Percentiles rank a stretch among this genome's conserved stretches.
Conservation (phyloP, 2,797 vertebrate genomes). For the Coregonus ussuriensis region DNA sequence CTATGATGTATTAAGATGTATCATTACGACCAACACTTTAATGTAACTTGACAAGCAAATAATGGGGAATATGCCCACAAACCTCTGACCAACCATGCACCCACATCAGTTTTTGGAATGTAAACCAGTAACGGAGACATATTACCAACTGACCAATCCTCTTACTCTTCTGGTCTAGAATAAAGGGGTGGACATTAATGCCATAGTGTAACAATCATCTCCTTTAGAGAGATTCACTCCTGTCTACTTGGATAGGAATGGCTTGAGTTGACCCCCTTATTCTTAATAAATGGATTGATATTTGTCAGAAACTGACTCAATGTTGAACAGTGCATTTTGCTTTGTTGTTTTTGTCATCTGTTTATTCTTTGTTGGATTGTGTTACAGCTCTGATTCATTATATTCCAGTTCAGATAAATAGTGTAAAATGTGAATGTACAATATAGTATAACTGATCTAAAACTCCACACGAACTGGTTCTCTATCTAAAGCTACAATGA, state of each 20-base stretch:
- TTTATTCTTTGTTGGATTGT: too few species aligned
- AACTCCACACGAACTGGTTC: slow-evolving; percentile 1
- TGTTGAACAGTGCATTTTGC: too few species aligned
- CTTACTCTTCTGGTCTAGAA: slow-evolving; percentile 23
- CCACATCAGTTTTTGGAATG: slow-evolving; percentile 54
- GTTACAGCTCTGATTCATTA: too few species aligned
- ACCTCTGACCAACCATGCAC: slow-evolving; percentile 54
- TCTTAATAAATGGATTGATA: too few species aligned
- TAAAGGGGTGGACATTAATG: too few species aligned
- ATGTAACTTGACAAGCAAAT: slow-evolving; percentile 60
- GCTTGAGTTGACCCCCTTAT: too few species aligned
- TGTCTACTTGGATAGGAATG: too few species aligned
- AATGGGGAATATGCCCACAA: slow-evolving; percentile 39
- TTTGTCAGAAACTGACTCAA: too few species aligned
- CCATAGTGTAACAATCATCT: too few species aligned
- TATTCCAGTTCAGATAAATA: too few species aligned
- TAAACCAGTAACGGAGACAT: slow-evolving; percentile 53
- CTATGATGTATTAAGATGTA: slow-evolving; percentile 58
- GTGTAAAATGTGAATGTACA: slow-evolving; percentile 53
- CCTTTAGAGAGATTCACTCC: too few species aligned
- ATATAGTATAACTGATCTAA: slow-evolving; percentile 41
- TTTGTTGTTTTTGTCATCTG: too few species aligned
- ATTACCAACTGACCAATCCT: slow-evolving; percentile 30
- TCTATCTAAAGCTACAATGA: not conserved
- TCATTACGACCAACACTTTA: slow-evolving; percentile 43